A percentile compares a stretch with the other conserved stretches of the same genome.
Evolutionary conservation across 2,888 invertebrate species (phyloP).

Genomic region (Venusia cambrica): DNA sequence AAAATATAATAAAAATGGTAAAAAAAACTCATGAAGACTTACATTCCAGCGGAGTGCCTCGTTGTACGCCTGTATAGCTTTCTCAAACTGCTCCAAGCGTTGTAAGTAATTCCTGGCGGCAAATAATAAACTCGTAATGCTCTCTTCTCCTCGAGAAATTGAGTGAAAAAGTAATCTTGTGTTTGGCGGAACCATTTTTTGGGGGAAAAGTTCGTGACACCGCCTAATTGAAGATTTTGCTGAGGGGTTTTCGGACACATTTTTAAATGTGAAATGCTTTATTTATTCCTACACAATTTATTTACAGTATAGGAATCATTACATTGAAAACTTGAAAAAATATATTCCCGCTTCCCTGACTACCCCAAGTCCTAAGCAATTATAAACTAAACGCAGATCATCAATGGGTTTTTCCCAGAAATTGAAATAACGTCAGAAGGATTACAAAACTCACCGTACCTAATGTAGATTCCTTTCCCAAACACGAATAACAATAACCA

Average conservation of each 20-base stretch:
- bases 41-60: conserved; percentile 73
- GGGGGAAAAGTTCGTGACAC: conserved; percentile 17
- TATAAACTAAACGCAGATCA: too few species aligned
- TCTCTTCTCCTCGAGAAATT: conserved; percentile 18
- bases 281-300: background rate
- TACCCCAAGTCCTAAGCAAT: too few species aligned
- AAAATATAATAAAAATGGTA: too few species aligned
- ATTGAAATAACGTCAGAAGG: too few species aligned
- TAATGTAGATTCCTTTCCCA: conserved; percentile 1
- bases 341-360: too few species aligned
- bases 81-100: conserved; percentile 67
- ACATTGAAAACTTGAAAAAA: too few species aligned
- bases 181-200: conserved; percentile 23
- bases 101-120: conserved; percentile 67
- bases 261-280: background rate
- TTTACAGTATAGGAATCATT: too few species aligned
- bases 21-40: too few species aligned
- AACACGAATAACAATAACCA: background rate
- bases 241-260: conserved; percentile 1
- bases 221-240: conserved; percentile 10
- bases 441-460: background rate
- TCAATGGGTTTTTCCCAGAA: too few species aligned
- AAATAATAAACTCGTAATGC: conserved; percentile 28
- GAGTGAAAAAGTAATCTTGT: conserved; percentile 28
- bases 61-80: conserved; percentile 66